Conservation (phyloP, 2,888 invertebrate species). For the Matsumyia berberina region DNA sequence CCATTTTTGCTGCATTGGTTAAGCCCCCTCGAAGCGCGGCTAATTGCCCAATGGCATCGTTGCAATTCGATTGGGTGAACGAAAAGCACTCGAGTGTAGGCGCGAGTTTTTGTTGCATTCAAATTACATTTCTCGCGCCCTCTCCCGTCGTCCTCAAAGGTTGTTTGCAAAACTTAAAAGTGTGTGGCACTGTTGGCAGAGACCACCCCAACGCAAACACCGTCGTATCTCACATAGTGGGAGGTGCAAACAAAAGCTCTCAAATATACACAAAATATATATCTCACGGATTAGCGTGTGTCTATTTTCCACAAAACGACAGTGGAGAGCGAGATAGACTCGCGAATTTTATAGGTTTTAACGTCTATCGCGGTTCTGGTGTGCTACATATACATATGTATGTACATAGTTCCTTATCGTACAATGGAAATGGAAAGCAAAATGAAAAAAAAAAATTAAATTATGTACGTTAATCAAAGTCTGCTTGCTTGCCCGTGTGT, state of each 20-base stretch:
- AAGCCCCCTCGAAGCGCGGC: background rate
- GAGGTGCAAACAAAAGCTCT: constrained; percentile 49
- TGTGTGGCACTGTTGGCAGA: constrained; percentile 8
- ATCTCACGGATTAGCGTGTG: constrained; percentile 3
- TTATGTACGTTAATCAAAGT: background rate
- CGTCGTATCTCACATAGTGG: constrained; percentile 37
- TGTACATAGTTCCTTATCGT: too few relatives aligned
- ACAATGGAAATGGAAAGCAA: constrained; percentile 8
- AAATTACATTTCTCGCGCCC: constrained; percentile 7
- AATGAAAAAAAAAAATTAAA: background rate
- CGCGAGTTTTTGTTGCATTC: constrained; percentile 15
- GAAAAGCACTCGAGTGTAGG: constrained; percentile 16
- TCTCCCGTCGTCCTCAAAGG: constrained; percentile 1
- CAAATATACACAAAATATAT: constrained; percentile 1
- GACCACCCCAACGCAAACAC: constrained; percentile 34
- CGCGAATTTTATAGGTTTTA: constrained; percentile 2
- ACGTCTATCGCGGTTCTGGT: background rate
- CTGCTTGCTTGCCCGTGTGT: background rate
- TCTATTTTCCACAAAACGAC: constrained; percentile 6
- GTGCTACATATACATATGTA: too few relatives aligned
- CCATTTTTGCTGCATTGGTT: background rate
- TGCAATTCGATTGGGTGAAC: constrained; percentile 35
- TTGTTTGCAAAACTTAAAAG: constrained; percentile 19
- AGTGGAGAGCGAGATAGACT: constrained; percentile 1
- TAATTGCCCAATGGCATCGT: background rate